Conservation (phyloP, 2,113 vertebrate genomes). For the Caranx ignobilis region DNA sequence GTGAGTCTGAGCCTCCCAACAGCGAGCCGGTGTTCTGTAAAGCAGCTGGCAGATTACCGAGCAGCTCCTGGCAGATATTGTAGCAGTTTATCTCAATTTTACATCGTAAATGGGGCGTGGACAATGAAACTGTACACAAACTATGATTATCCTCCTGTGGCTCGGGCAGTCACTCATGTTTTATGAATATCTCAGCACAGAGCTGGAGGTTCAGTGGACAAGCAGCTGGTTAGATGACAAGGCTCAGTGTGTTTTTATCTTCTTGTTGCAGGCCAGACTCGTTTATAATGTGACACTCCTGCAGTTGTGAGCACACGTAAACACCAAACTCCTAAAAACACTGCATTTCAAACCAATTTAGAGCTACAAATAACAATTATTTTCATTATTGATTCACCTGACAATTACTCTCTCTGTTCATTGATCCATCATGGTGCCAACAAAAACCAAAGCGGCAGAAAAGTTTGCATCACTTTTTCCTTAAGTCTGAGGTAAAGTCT, state of each 20-base stretch:
- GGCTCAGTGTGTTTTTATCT: neutral
- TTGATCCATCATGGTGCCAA: no score
- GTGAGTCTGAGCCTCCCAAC: slow-evolving; percentile 34
- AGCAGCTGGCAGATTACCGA: slow-evolving; percentile 63
- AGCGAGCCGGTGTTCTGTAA: slow-evolving; percentile 33
- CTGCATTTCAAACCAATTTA: no score
- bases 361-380: no score
- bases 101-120: slow-evolving; percentile 54
- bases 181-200: slow-evolving; percentile 20
- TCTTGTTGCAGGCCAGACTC: no score
- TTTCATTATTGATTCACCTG: no score
- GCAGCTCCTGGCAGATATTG: slow-evolving; percentile 49
- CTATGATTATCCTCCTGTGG: slow-evolving; percentile 49
- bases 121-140: slow-evolving; percentile 65
- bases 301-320: neutral
- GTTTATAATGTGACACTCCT: neutral
- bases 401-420: no score
- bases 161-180: slow-evolving; percentile 26
- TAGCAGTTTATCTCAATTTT: slow-evolving; percentile 63
- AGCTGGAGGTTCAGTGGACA: slow-evolving; percentile 13
- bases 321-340: no score
- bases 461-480: no score
- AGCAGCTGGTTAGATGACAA: slow-evolving; percentile 43
- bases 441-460: no score
- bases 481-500: no score